Percentiles rank a stretch among this genome's conserved stretches.
These are phyloP conservation scores for Plagiodera versicolora DNA, from an alignment of 2,888 invertebrate species.

Conservation along the genomic window DNA sequence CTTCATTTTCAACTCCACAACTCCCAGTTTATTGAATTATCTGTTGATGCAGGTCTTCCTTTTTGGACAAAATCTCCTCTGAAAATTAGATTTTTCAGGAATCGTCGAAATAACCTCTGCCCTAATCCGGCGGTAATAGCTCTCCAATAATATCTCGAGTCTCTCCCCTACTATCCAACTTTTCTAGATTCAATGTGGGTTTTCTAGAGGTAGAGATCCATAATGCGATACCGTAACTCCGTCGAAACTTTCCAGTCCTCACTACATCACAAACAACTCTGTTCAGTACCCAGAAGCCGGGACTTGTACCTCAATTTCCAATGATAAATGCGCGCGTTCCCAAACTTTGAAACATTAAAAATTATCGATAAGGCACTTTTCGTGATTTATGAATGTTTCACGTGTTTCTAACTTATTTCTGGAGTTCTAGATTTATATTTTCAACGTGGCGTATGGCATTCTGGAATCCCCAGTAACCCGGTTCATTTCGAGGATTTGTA, in stretches of 20 bases:
- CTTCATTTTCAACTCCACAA: too few relatives aligned
- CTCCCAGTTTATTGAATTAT: not conserved
- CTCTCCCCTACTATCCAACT: slow-evolving; percentile 24
- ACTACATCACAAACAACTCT: slow-evolving; percentile 28
- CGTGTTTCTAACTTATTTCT: slow-evolving; percentile 29
- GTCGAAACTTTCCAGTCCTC: slow-evolving; percentile 24
- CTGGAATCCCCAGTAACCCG: not conserved
- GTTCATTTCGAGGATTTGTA: slow-evolving; percentile 9
- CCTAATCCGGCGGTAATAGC: not conserved
- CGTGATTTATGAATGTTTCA: slow-evolving; percentile 30
- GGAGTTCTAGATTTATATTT: slow-evolving; percentile 18
- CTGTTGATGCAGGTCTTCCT: not conserved
- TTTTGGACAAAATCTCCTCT: not conserved
- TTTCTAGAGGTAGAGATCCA: slow-evolving; percentile 32
- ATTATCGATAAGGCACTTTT: slow-evolving; percentile 35
- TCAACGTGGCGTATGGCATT: slow-evolving; percentile 4
- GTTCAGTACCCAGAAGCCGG: slow-evolving; percentile 16
- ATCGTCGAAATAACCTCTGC: not conserved
- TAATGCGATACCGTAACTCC: slow-evolving; percentile 33
- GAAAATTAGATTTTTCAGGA: not conserved
- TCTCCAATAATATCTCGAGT: not conserved
- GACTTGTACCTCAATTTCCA: slow-evolving; percentile 29
- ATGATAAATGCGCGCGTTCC: slow-evolving; percentile 31
- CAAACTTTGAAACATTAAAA: slow-evolving; percentile 35
- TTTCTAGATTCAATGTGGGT: slow-evolving; percentile 41